Base-by-base conservation (phyloP, 2,113 vertebrate genomes). In the Pterocles gutturalis region DNA sequence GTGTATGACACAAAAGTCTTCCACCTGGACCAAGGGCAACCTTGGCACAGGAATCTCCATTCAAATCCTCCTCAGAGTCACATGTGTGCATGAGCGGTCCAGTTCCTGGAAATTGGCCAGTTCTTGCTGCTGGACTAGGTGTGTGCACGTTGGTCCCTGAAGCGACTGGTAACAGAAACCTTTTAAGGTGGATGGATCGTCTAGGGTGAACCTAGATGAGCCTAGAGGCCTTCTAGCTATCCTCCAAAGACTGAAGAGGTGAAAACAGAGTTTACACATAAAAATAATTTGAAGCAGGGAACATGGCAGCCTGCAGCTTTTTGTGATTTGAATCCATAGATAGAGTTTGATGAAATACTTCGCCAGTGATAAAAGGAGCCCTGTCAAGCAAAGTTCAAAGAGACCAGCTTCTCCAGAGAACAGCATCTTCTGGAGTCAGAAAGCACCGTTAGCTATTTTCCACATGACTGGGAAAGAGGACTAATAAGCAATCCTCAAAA, bases 381-480 rank as follows among this genome's bases (percentile, higher is more conserved):
- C 70, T 90, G 60, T 38, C 41, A 66, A 77, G 71, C 31, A 83
- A 92, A 91, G 73, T 53, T 92, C 79, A 90, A 66, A 96, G 87
- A 36, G 5, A 94, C 53, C 57, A 93, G 86, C 66, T 94, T 80
- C 67, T 83, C 70, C 79, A 94, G 33, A 93, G 67, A 93, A 88
- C 60, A 87, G 80, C 58, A 93, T 79, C 83, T 84, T 89, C 87
- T 64, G 65, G 45, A 88, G 62, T 71, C 54, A 38, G 66, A 93
- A 80, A 96, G 60, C 75, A 85, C 66, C 0, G 0, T 54, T 45
- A 73, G 64, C 71, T 83, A 48, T 83, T 82, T 89, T 81, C 61
- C 57, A 77, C 36, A 18, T 45, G 75, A 49, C 36, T 41, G 61
- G 25, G 65, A 46, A 89, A 78, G 22, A 70, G 1, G 10, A 90